Evolutionary conservation across 2,797 vertebrate species (phyloP).

Genomic region (Enteromius argenteus): DNA sequence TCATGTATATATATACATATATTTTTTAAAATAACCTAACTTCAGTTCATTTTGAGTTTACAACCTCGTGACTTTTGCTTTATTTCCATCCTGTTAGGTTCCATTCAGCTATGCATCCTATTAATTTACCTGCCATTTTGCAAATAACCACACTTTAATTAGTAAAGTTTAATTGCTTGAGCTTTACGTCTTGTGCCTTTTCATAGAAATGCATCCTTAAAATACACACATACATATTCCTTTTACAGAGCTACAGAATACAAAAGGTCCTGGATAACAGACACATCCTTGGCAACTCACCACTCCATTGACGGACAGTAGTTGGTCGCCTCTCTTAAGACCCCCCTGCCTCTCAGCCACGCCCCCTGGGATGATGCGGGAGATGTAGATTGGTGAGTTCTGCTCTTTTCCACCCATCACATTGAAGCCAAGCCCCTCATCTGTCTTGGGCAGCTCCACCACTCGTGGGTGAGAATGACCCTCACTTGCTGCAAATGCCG

Average conservation of each 20-base stretch:
- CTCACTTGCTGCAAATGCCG: slow-evolving; percentile 97
- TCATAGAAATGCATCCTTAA: neutral
- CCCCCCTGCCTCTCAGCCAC: slow-evolving; percentile 96
- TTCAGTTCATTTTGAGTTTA: neutral
- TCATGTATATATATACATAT: too few relatives aligned
- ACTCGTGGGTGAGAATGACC: slow-evolving; percentile 97
- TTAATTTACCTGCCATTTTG: neutral
- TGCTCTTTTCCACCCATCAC: slow-evolving; percentile 99
- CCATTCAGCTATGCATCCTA: neutral
- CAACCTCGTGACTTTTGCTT: neutral
- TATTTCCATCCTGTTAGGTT: neutral
- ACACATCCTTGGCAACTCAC: slow-evolving; percentile 75
- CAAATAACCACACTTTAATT: neutral
- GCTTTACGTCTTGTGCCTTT: neutral
- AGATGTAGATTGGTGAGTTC: slow-evolving; percentile 99
- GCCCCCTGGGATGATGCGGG: slow-evolving; percentile 97
- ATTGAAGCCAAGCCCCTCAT: slow-evolving; percentile 98
- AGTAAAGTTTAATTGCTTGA: neutral
- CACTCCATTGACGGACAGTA: slow-evolving; percentile 97
- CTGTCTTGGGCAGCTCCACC: slow-evolving; percentile 97
- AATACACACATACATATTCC: neutral
- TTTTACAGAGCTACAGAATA: slow-evolving; percentile 2
- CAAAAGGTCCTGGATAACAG: neutral
- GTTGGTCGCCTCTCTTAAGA: slow-evolving; percentile 96
- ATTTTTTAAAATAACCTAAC: neutral